These are phyloP conservation scores for Coluber constrictor DNA, from an alignment of 2,797 vertebrate genomes.

Conservation along the genomic window DNA sequence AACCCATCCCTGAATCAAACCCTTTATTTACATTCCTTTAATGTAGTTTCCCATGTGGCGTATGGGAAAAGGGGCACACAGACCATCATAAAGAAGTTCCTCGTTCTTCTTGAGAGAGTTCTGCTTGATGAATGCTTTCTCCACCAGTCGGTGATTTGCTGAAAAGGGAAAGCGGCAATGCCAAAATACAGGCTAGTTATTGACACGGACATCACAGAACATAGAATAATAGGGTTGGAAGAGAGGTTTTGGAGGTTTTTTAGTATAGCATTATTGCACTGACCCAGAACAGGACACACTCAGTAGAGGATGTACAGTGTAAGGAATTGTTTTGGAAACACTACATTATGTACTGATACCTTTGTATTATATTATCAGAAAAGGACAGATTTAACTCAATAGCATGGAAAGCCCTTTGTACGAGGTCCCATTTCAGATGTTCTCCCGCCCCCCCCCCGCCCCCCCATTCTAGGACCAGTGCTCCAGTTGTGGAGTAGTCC, in stretches of 20 bases:
- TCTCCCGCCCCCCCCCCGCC: accelerated
- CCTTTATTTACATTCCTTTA: background rate
- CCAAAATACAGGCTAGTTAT: background rate
- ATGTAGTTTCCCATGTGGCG: background rate
- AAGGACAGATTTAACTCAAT: background rate
- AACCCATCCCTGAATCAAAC: background rate
- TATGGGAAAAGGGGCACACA: background rate
- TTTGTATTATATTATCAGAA: background rate
- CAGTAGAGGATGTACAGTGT: background rate
- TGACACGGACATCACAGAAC: too few species aligned
- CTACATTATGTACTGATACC: background rate
- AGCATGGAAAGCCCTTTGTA: background rate
- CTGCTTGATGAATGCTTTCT: background rate
- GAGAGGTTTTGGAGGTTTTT: too few species aligned
- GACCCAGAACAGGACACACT: background rate
- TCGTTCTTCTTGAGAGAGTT: background rate
- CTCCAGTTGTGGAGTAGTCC: too few species aligned
- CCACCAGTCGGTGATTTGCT: background rate
- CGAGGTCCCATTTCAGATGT: background rate
- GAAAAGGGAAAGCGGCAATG: background rate
- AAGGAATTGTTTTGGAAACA: background rate
- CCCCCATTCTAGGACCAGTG: background rate
- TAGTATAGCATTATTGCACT: background rate
- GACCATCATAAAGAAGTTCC: background rate
- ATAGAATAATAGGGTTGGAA: too few species aligned